phyloP scores from a whole-genome alignment of 2,113 vertebrate genomes.

The Dicentrarchus labrax region DNA sequence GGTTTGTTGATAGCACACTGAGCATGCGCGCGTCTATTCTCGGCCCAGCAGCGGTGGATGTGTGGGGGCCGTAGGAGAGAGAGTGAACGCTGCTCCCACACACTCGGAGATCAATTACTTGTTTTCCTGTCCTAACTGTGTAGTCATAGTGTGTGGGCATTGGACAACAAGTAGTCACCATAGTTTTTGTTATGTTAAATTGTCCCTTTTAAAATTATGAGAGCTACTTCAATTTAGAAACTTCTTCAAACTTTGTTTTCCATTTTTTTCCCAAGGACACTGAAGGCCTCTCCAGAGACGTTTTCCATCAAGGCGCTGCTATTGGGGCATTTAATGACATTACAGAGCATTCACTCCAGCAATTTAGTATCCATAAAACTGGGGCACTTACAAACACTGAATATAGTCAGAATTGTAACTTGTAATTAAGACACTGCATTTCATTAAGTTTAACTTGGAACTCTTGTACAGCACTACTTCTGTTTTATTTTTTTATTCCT shows the following conservation, averaged over 20 bases:
- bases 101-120: not conserved
- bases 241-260: not conserved
- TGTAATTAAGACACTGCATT: too few relatives aligned
- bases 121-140: slow-evolving; percentile 46
- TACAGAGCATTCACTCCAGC: not conserved
- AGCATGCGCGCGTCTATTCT: slow-evolving; percentile 62
- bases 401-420: not conserved
- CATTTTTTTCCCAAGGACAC: not conserved
- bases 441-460: too few relatives aligned
- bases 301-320: not conserved
- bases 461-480: too few relatives aligned
- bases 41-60: not conserved
- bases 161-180: not conserved
- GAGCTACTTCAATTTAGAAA: not conserved
- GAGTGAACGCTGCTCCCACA: slow-evolving; percentile 8
- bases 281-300: not conserved
- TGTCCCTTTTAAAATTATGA: not conserved
- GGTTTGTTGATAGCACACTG: not conserved
- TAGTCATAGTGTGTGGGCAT: slow-evolving; percentile 5
- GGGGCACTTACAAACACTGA: not conserved
- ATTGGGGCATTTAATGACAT: not conserved
- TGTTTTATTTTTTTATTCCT: too few relatives aligned
- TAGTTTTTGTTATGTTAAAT: not conserved
- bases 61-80: slow-evolving; percentile 2
- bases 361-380: not conserved